These are phyloP conservation scores for Bombus fervidus DNA, from an alignment of 1,140 invertebrate genomes.

Conservation along the genomic window DNA sequence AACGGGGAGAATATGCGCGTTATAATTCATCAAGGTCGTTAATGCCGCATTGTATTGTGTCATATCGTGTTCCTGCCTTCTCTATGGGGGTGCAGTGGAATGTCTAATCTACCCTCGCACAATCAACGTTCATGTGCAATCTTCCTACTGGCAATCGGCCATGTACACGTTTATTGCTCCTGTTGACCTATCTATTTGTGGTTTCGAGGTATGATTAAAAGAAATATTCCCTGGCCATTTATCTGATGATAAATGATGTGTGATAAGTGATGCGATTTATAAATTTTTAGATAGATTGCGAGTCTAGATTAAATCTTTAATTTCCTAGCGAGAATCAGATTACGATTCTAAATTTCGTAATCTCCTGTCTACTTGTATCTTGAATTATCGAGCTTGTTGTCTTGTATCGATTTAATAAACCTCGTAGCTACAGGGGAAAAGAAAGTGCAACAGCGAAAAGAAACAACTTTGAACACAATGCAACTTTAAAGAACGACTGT, in stretches of 20 bases:
- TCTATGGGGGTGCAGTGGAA: conserved; percentile 38
- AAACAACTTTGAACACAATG: background rate
- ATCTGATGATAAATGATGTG: background rate
- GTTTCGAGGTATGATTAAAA: background rate
- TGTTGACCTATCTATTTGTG: background rate
- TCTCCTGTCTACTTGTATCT: background rate
- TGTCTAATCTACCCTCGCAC: conserved; percentile 43
- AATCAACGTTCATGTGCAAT: conserved; percentile 13
- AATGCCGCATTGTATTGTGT: conserved; percentile 41
- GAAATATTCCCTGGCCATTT: background rate
- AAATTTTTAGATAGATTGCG: background rate
- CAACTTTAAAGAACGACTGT: background rate
- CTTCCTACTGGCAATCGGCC: conserved; percentile 46
- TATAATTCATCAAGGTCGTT: conserved; percentile 45
- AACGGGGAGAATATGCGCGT: conserved; percentile 3
- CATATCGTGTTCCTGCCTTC: conserved; percentile 36
- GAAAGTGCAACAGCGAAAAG: background rate
- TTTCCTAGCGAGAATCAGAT: background rate
- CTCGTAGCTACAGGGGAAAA: background rate
- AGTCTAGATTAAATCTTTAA: background rate
- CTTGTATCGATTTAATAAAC: background rate
- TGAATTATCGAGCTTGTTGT: background rate
- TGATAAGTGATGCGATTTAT: background rate
- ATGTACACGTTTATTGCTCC: background rate
- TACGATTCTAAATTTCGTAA: background rate